A percentile compares a stretch with the other conserved stretches of the same genome.
Conservation (phyloP, 2,888 invertebrate species). For the Megaustenia siamemsis region DNA sequence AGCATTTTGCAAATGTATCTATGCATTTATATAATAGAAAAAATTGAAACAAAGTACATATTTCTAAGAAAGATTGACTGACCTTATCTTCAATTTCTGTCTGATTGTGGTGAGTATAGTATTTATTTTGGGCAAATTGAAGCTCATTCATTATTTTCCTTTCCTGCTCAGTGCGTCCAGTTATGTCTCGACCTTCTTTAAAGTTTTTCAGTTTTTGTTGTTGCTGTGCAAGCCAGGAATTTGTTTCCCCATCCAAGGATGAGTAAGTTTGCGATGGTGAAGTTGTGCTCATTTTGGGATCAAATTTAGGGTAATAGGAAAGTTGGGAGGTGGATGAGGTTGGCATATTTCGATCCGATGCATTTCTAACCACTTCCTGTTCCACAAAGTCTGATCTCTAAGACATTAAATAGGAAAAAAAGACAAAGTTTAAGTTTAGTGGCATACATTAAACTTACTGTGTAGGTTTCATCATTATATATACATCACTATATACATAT, state of each 20-base stretch:
- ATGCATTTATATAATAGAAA: background rate
- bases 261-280: conserved; percentile 62
- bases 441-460: no score
- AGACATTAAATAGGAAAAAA: background rate
- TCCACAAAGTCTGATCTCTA: conserved; percentile 47
- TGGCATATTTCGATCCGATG: conserved; percentile 34
- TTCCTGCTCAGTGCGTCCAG: conserved; percentile 81
- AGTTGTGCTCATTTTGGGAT: conserved; percentile 65
- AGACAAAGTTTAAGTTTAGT: no score
- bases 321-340: conserved; percentile 61
- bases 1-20: background rate
- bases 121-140: conserved; percentile 76
- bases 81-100: conserved; percentile 79
- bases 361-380: conserved; percentile 37
- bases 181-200: conserved; percentile 65
- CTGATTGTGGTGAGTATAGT: conserved; percentile 83
- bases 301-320: conserved; percentile 74
- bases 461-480: no score
- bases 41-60: background rate
- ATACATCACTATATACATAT: no score
- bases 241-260: conserved; percentile 64
- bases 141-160: conserved; percentile 89
- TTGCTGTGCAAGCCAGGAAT: conserved; percentile 78
- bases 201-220: conserved; percentile 74
- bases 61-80: background rate